Percentiles rank a stretch among this genome's conserved stretches.
phyloP scores from a whole-genome alignment of 30 jellyfish, hydroid and myxozoan genomes.

The Chrysaora quinquecirrha region DNA sequence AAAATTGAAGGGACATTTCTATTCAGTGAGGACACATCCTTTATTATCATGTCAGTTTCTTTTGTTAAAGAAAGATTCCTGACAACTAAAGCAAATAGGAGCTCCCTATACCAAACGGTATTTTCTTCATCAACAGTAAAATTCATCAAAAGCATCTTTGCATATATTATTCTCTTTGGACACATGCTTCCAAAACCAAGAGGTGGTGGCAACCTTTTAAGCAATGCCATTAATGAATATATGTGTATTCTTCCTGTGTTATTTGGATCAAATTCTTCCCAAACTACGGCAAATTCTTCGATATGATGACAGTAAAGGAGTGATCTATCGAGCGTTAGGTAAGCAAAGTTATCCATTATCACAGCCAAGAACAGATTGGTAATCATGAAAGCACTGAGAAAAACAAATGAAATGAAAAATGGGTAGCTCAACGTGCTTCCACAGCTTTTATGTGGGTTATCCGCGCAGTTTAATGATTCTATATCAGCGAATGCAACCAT shows the following conservation, averaged over 20 bases:
- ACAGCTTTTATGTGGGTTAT: slow-evolving; percentile 46
- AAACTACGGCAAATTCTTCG: slow-evolving; percentile 24
- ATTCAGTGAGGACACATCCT: neutral
- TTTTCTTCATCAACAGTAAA: slow-evolving; percentile 52
- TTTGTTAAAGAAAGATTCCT: neutral
- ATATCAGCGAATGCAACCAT: slow-evolving; percentile 79
- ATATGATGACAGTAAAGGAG: slow-evolving; percentile 69
- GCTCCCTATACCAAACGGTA: neutral
- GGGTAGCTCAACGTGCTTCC: slow-evolving; percentile 71
- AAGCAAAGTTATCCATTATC: slow-evolving; percentile 86
- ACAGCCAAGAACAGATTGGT: slow-evolving; percentile 87
- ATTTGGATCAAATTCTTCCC: slow-evolving; percentile 44
- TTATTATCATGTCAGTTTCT: neutral
- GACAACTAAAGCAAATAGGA: neutral
- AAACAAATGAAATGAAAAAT: slow-evolving; percentile 72
- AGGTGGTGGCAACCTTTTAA: slow-evolving; percentile 78
- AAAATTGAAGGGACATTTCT: neutral
- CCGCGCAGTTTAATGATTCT: slow-evolving; percentile 54
- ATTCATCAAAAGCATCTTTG: slow-evolving; percentile 44
- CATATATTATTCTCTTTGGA: slow-evolving; percentile 70
- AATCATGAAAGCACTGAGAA: slow-evolving; percentile 72
- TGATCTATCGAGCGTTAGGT: slow-evolving; percentile 78
- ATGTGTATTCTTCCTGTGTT: neutral
- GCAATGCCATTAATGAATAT: slow-evolving; percentile 1
- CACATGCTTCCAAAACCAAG: slow-evolving; percentile 85